Percentiles rank a stretch among this genome's conserved stretches.
These are phyloP conservation scores for Macrosoma leucophasiata DNA, from an alignment of 2,888 invertebrate genomes.

Conservation along the genomic window DNA sequence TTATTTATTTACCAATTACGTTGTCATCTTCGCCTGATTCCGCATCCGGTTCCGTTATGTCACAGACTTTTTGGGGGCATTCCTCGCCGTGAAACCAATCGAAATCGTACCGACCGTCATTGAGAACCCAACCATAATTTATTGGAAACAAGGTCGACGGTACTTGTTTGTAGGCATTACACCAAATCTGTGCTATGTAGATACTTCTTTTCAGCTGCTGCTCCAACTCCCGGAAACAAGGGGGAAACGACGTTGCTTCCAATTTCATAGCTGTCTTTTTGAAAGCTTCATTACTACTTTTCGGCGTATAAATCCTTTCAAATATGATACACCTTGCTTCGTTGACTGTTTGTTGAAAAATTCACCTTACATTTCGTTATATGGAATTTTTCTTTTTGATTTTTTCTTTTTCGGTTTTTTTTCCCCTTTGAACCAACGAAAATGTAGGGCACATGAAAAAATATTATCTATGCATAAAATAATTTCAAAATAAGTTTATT, in stretches of 20 bases:
- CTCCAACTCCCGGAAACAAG: constrained; percentile 20
- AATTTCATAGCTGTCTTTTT: constrained; percentile 18
- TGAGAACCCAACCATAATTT: constrained; percentile 24
- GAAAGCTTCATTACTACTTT: constrained; percentile 24
- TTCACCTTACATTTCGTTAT: constrained; percentile 8
- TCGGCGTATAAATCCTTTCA: constrained; percentile 24
- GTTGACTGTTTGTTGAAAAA: constrained; percentile 15
- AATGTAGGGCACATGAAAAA: constrained; percentile 4
- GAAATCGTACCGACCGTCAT: too few species aligned
- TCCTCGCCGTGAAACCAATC: constrained; percentile 28
- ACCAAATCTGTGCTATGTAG: constrained; percentile 27
- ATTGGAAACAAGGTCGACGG: constrained; percentile 26
- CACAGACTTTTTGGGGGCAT: constrained; percentile 24
- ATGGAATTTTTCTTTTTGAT: constrained; percentile 11
- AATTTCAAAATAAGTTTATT: constrained; percentile 5
- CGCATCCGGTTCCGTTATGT: constrained; percentile 22
- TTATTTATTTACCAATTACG: constrained; percentile 20
- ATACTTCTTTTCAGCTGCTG: constrained; percentile 24
- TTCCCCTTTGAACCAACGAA: constrained; percentile 9
- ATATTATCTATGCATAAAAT: constrained; percentile 5
- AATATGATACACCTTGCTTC: constrained; percentile 23
- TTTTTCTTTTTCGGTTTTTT: constrained; percentile 9
- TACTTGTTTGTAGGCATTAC: constrained; percentile 26
- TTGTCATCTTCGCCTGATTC: constrained; percentile 23
- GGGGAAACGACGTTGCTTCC: constrained; percentile 21